Percentiles rank a stretch among this genome's conserved stretches.
Conservation (phyloP, 2,797 vertebrate genomes). For the Carduelis carduelis region DNA sequence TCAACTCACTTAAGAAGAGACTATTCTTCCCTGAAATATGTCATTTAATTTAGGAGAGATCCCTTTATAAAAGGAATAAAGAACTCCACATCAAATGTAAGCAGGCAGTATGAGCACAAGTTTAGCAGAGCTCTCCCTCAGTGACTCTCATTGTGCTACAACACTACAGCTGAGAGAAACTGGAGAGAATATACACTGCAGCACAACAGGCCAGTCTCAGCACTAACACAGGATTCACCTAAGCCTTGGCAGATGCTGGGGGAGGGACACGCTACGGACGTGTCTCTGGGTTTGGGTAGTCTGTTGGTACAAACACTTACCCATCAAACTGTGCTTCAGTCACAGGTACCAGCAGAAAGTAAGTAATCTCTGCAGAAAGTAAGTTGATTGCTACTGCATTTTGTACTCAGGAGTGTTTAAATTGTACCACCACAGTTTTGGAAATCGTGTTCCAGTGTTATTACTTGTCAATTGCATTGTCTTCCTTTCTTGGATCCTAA, state of each 20-base stretch:
- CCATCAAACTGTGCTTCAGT: neutral
- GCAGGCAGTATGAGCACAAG: neutral
- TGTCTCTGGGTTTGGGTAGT: neutral
- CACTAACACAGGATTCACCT: neutral
- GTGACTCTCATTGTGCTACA: neutral
- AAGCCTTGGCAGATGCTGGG: neutral
- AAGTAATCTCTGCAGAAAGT: neutral
- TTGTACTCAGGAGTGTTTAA: neutral
- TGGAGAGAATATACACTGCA: fast-evolving
- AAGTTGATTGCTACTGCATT: fast-evolving
- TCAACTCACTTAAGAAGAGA: neutral
- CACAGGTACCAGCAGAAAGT: neutral
- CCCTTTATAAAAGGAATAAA: neutral
- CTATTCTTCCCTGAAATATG: neutral
- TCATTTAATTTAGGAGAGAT: neutral
- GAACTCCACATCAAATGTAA: neutral
- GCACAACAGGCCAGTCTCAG: neutral
- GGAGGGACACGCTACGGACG: neutral
- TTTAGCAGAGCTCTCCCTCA: neutral
- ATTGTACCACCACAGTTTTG: neutral
- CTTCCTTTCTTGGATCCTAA: neutral
- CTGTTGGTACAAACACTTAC: neutral
- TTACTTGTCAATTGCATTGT: neutral
- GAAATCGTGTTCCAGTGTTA: neutral
- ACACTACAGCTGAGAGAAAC: neutral